Conservation (phyloP, 2,797 vertebrate genomes). For the Parauchenoglanis ngamensis region DNA sequence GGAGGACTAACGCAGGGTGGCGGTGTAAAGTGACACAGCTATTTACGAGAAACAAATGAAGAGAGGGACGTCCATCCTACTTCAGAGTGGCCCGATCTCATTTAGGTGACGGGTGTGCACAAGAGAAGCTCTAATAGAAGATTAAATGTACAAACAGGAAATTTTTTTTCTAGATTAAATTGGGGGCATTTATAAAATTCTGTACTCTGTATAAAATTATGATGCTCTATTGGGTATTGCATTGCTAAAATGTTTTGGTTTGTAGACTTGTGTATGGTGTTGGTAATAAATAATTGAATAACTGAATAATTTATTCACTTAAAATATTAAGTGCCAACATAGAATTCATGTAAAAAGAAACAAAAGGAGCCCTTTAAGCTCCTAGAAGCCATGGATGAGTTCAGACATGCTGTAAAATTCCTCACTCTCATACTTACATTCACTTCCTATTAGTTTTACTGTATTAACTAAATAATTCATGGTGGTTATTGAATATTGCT, state of each 20-base stretch:
- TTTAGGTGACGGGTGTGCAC: constrained; percentile 53
- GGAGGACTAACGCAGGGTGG: constrained; percentile 41
- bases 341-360: neutral
- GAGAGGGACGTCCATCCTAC: constrained; percentile 44
- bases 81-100: constrained; percentile 49
- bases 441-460: neutral
- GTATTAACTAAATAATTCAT: neutral
- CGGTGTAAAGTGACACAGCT: constrained; percentile 59
- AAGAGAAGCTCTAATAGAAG: constrained; percentile 45
- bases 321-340: neutral
- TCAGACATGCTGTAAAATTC: neutral
- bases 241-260: constrained; percentile 8
- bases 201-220: constrained; percentile 9
- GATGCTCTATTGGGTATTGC: constrained; percentile 22
- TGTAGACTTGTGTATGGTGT: neutral
- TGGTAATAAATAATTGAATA: neutral
- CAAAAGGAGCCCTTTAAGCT: neutral
- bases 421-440: neutral
- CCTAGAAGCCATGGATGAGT: too few relatives aligned
- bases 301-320: too few relatives aligned
- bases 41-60: constrained; percentile 44
- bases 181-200: neutral
- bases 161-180: neutral
- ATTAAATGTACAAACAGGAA: constrained; percentile 40
- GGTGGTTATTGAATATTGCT: neutral